Conservation (phyloP, 1,140 invertebrate genomes). For the Cherax destructor region DNA sequence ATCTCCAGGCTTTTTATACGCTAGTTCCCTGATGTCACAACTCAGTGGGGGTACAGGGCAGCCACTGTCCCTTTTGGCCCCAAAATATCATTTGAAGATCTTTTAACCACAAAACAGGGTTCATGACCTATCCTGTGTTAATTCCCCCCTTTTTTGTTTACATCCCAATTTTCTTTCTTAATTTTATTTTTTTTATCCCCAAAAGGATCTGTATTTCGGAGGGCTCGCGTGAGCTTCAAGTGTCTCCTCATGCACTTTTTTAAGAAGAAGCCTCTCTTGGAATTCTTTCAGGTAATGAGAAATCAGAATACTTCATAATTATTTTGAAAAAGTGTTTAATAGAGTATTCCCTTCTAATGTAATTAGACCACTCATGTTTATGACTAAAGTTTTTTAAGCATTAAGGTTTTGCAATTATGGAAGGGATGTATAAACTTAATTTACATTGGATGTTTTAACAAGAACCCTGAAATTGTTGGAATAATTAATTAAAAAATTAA, state of each 20-base stretch:
- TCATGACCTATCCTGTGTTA: slow-evolving; percentile 59
- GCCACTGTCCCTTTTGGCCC: slow-evolving; percentile 35
- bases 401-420: too few relatives aligned
- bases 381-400: too few relatives aligned
- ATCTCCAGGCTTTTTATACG: slow-evolving; percentile 66
- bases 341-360: too few relatives aligned
- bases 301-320: too few relatives aligned
- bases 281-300: slow-evolving; percentile 87
- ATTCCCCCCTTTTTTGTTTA: slow-evolving; percentile 33
- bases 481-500: too few relatives aligned
- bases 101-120: slow-evolving; percentile 35
- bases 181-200: slow-evolving; percentile 45
- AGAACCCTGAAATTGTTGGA: too few relatives aligned
- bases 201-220: slow-evolving; percentile 93
- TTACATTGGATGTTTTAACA: too few relatives aligned
- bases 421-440: too few relatives aligned
- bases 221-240: slow-evolving; percentile 96
- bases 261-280: slow-evolving; percentile 93
- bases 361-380: too few relatives aligned
- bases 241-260: slow-evolving; percentile 89
- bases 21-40: slow-evolving; percentile 58
- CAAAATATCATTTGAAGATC: slow-evolving; percentile 26
- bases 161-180: slow-evolving; percentile 19
- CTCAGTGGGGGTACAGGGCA: slow-evolving; percentile 47
- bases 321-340: too few relatives aligned